A percentile compares a stretch with the other conserved stretches of the same genome.
phyloP scores from a whole-genome alignment of 2,797 vertebrate species.

The Poeciliopsis gracilis region DNA sequence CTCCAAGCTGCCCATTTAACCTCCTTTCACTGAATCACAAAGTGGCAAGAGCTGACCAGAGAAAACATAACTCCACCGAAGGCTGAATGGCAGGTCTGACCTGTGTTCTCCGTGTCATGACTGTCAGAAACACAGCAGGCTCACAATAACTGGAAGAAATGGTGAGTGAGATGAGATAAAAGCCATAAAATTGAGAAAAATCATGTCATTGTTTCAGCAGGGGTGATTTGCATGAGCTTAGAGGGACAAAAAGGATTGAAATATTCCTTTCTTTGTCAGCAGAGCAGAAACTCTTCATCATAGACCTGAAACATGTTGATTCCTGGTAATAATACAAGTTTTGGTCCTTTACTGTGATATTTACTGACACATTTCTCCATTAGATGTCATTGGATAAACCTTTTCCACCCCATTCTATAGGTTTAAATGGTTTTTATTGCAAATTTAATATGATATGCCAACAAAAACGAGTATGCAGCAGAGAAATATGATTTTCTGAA shows the following conservation, averaged over 20 bases:
- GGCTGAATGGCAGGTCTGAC: constrained; percentile 40
- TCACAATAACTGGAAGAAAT: constrained; percentile 12
- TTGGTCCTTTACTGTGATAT: background rate
- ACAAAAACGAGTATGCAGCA: background rate
- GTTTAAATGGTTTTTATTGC: background rate
- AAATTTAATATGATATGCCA: background rate
- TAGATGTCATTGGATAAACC: background rate
- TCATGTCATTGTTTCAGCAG: constrained; percentile 33
- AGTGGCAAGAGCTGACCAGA: constrained; percentile 23
- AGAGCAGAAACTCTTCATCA: constrained; percentile 13
- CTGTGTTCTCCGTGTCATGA: constrained; percentile 37
- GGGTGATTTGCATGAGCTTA: background rate
- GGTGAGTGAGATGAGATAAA: constrained; percentile 27
- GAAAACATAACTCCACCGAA: constrained; percentile 14
- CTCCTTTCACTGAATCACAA: constrained; percentile 25
- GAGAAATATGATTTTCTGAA: background rate
- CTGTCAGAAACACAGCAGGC: constrained; percentile 59
- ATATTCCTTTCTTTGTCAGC: constrained; percentile 1
- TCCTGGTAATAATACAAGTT: background rate
- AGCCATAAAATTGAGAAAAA: constrained; percentile 24
- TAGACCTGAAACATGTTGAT: background rate
- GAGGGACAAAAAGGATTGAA: constrained; percentile 16
- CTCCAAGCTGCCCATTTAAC: constrained; percentile 49
- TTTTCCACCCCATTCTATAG: background rate
- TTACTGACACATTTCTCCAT: background rate